phyloP scores from a whole-genome alignment of 2,888 invertebrate genomes.

The Epiblema foenella region DNA sequence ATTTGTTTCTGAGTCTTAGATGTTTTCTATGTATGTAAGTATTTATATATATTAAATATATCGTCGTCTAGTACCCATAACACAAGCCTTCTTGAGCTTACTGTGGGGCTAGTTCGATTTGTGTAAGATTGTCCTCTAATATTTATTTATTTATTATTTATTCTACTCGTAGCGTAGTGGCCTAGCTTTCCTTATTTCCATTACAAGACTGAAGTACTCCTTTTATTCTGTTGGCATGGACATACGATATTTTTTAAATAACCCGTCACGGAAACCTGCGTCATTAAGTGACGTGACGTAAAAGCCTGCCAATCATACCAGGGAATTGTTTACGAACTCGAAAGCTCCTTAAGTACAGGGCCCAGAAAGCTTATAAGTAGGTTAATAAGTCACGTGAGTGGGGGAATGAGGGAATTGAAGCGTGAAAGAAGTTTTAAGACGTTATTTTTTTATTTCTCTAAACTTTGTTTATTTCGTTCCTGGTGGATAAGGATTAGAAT shows the following conservation, averaged over 20 bases:
- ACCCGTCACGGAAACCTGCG: slow-evolving; percentile 2
- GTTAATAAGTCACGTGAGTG: slow-evolving; percentile 24
- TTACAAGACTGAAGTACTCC: not conserved
- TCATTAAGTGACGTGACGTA: slow-evolving; percentile 26
- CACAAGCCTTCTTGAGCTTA: no score
- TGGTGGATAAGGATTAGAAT: no score
- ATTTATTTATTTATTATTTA: no score
- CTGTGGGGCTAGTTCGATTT: no score
- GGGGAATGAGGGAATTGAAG: not conserved
- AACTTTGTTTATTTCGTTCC: not conserved
- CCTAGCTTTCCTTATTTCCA: not conserved
- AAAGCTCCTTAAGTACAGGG: slow-evolving; percentile 15
- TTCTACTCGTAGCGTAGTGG: no score
- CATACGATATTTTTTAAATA: not conserved
- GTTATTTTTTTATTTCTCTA: no score
- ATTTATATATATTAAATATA: no score
- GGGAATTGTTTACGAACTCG: slow-evolving; percentile 32
- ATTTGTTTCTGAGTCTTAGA: no score
- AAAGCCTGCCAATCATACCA: slow-evolving; percentile 42
- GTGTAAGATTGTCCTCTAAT: no score
- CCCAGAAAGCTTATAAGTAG: slow-evolving; percentile 34
- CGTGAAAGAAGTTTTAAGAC: not conserved
- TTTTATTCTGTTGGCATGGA: not conserved
- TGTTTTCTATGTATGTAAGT: no score
- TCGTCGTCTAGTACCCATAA: no score